A percentile compares a stretch with the other conserved stretches of the same genome.
Conservation (phyloP, 2,888 invertebrate genomes). For the Aphelenchoides bicaudatus region DNA sequence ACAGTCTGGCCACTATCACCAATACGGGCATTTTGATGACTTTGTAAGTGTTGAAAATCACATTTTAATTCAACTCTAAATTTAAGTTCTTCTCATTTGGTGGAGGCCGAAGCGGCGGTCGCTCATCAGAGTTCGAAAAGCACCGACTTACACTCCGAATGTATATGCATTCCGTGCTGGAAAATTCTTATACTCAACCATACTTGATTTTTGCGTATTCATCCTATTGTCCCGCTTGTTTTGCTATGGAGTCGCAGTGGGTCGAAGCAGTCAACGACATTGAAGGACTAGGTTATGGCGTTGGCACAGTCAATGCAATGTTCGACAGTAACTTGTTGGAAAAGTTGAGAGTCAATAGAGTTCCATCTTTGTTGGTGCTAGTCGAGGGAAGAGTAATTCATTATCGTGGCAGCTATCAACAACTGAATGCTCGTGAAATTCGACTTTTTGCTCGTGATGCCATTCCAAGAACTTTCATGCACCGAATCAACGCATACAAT, state of each 20-base stretch:
- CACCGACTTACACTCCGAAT: constrained; percentile 46
- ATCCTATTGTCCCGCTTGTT: constrained; percentile 63
- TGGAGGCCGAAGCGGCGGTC: constrained; percentile 35
- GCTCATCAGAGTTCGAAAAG: constrained; percentile 43
- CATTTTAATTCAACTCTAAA: neutral
- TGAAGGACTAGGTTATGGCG: constrained; percentile 63
- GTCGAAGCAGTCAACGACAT: constrained; percentile 62
- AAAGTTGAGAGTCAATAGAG: constrained; percentile 60
- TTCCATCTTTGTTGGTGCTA: constrained; percentile 62
- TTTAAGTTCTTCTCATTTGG: constrained; percentile 14
- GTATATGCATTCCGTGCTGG: constrained; percentile 46
- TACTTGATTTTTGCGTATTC: constrained; percentile 63
- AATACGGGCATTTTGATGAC: constrained; percentile 37
- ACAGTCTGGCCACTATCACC: constrained; percentile 23
- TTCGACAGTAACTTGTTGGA: constrained; percentile 61
- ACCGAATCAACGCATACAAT: constrained; percentile 35
- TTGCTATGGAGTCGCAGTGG: constrained; percentile 62
- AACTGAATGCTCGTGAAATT: constrained; percentile 51
- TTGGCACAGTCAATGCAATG: constrained; percentile 63
- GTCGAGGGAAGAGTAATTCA: constrained; percentile 62
- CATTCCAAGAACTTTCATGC: constrained; percentile 58
- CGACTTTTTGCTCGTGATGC: constrained; percentile 60
- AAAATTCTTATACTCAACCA: constrained; percentile 58
- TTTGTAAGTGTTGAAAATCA: constrained; percentile 39
- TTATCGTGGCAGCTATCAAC: constrained; percentile 42